Evolutionary conservation across 2,113 vertebrate species (phyloP).

Genomic region (Atlantisia rogersi): DNA sequence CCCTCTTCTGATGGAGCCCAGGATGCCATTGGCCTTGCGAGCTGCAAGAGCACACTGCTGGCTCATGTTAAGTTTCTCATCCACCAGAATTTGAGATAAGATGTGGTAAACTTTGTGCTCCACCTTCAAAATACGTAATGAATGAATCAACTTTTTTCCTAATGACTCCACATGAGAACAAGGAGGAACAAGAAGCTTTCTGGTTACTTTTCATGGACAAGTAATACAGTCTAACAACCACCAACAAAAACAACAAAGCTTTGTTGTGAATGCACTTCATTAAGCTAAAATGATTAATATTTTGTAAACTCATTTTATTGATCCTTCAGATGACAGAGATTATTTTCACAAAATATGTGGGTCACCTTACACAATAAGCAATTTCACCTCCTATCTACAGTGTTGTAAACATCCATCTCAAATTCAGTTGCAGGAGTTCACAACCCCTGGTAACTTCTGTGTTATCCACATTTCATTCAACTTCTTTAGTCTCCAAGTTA

Average conservation of each 20-base stretch:
- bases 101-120: neutral
- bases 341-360: neutral
- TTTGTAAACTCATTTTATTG: accelerated
- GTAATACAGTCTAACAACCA: neutral
- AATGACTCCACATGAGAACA: neutral
- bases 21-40: too few species aligned
- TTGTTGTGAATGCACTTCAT: neutral
- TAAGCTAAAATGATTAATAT: neutral
- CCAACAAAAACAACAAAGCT: neutral
- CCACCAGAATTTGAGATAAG: neutral
- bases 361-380: neutral
- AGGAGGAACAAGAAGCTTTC: neutral
- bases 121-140: neutral
- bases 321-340: neutral
- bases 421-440: neutral
- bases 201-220: neutral
- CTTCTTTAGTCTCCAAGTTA: neutral
- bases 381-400: neutral
- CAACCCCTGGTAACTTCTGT: neutral
- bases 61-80: too few species aligned
- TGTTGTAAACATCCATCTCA: neutral
- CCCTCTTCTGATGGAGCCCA: too few species aligned
- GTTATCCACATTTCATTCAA: neutral
- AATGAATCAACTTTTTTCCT: neutral
- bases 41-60: too few species aligned